Percentiles rank a stretch among this genome's conserved stretches.
Evolutionary conservation across 2,113 vertebrate species (phyloP).

Genomic region (Cyprinodon variegatus): DNA sequence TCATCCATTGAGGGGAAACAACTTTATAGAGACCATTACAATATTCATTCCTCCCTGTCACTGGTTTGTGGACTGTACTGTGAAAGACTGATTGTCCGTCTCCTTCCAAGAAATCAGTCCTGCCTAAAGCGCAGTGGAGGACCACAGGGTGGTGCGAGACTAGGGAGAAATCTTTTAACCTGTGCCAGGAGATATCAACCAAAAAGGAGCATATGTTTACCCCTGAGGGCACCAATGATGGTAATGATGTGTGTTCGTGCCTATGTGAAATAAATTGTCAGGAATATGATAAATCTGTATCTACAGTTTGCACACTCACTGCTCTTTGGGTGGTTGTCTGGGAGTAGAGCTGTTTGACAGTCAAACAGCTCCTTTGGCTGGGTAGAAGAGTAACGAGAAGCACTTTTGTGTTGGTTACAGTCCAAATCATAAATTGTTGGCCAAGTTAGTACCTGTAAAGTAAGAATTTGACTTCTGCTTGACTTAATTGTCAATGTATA

Average conservation of each 20-base stretch:
- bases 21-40: not conserved
- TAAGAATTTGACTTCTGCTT: not conserved
- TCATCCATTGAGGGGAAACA: not conserved
- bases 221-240: slow-evolving; percentile 50
- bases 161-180: slow-evolving; percentile 56
- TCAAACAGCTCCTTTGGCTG: slow-evolving; percentile 10
- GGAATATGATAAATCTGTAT: slow-evolving; percentile 27
- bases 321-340: slow-evolving; percentile 17
- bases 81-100: slow-evolving; percentile 45
- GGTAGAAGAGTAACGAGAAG: not conserved
- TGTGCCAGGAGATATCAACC: slow-evolving; percentile 63
- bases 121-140: slow-evolving; percentile 16
- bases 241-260: slow-evolving; percentile 43
- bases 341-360: slow-evolving; percentile 27
- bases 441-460: not conserved
- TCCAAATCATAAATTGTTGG: not conserved
- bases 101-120: slow-evolving; percentile 45
- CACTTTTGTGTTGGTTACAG: not conserved
- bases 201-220: slow-evolving; percentile 64
- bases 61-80: slow-evolving; percentile 39
- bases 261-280: slow-evolving; percentile 30
- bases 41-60: slow-evolving; percentile 17
- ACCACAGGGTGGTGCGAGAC: slow-evolving; percentile 16
- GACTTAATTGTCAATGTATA: not conserved
- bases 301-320: not conserved